Base-by-base conservation (phyloP, 1,140 invertebrate species). In the Euwallacea similis region DNA sequence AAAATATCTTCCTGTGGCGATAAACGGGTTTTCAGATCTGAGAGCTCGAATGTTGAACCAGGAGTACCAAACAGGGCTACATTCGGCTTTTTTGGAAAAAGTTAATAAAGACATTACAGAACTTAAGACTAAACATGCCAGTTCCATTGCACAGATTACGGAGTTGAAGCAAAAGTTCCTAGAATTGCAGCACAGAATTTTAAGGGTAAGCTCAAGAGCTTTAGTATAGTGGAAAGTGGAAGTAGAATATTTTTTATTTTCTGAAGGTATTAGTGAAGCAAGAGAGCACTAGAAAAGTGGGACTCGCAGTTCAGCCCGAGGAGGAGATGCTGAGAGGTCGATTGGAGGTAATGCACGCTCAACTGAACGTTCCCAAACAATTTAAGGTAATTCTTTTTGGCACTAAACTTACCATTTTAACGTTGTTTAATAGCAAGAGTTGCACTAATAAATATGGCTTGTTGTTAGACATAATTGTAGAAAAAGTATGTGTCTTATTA, bases 321-420 rank as follows among this genome's bases (percentile, higher is more conserved):
- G 96, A 98, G 82, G 96, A 98, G 84, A 87, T 90, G 11, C 81
- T 96, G 13, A 86, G 93, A 55, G 91, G 91, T 13, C 89, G 92
- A 76, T 85, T 98, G 9, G 94, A 97, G 83, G 88, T 90, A 58
- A 88, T 97, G 80, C 90, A 94, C 62, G 87, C 90, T 0, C 91
- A 96, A 78, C 87, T 98, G 2, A 93, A 93, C 73, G 90, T 93
- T 9, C 95, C 95, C 9, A 96, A 94, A 60, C 93, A 97, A 77
- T 96, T 95, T 76, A 96, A 96, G 83, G 93, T 93, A 33, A 33
- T 33, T 33, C n/a, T 33, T 33, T 33, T 33, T 82, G 80, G 75
- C 80, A 9, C 53, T n/a, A 61, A 58, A 50, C n/a, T 58, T 58
- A 58, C n/a, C 10, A 10, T 15, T 16, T 58, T 58, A 58, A n/a